Evolutionary conservation across 2,888 invertebrate genomes (phyloP), one percentile per base, ranked within the genome.

Genomic region (Pseudococcus longispinus): DNA sequence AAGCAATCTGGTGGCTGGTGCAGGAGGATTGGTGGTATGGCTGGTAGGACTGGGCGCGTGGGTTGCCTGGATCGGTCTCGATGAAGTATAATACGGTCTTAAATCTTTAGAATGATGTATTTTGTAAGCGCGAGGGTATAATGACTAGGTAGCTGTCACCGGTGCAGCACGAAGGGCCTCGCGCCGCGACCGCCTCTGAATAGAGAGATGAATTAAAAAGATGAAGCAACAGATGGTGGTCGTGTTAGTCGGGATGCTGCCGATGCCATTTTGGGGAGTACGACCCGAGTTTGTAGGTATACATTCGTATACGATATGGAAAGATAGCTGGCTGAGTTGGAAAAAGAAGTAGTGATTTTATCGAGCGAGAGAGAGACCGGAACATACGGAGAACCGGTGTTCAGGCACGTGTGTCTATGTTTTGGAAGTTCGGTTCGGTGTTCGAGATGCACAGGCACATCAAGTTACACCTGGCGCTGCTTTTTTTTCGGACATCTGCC

Each of bases 341-440:
- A 29, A 26, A 51, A 55, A 55, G 60, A 65, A 2, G 84, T 18
- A 32, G 32, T 46, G 83, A 84, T 51, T 51, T n/a, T 32, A 60
- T 29, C 84, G 42, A 18, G 29, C 18, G 51, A 18, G 83, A 83
- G 83, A 46, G 26, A 51, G 55, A 65, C n/a, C 37, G 55, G 15
- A 42, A 29, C 46, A 23, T 32, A 42, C 42, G 29, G 37, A 26
- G 46, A 86, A 86, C 86, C 86, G 86, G 86, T 86, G 86, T 86
- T 86, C 77, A 32, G 80, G 86, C 86, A 86, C 86, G 86, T 86
- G 86, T 86, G 80, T 86, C 86, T 84, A 51, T 51, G 32, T 80
- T 80, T 42, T 80, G 77, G 77, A 77, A 80, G 37, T 37, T 60
- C 55, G 80, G 37, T 37, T 60, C 55, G 80, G 20, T 42, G 37